Conservation (phyloP, 92 coral and sea anemone species). For the Zoanthus sociatus region DNA sequence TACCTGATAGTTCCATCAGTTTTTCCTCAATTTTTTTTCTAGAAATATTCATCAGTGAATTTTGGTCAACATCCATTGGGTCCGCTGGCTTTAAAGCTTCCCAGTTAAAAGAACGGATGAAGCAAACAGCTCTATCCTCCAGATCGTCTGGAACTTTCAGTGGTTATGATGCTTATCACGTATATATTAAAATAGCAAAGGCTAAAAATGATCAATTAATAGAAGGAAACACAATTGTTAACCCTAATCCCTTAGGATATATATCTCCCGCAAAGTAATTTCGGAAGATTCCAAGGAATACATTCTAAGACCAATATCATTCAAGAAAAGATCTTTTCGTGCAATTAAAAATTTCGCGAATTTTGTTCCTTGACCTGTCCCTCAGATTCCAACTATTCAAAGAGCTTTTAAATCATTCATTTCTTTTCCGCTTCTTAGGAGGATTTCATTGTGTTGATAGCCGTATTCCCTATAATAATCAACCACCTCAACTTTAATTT, state of each 20-base stretch:
- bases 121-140: slow-evolving; percentile 35
- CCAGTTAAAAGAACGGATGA: slow-evolving; percentile 26
- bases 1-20: background rate
- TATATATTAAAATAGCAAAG: slow-evolving; percentile 23
- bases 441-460: too few relatives aligned
- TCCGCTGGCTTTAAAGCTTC: background rate
- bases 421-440: too few relatives aligned
- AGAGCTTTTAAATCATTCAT: too few relatives aligned
- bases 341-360: too few relatives aligned
- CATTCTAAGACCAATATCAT: slow-evolving; percentile 40
- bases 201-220: slow-evolving; percentile 49
- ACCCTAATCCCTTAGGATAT: slow-evolving; percentile 27
- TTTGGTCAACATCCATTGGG: slow-evolving; percentile 1
- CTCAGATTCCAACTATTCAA: too few relatives aligned
- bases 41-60: background rate
- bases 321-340: too few relatives aligned
- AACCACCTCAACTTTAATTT: too few relatives aligned
- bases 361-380: too few relatives aligned
- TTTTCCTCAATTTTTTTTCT: too few relatives aligned
- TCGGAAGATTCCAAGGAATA: slow-evolving; percentile 22
- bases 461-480: too few relatives aligned
- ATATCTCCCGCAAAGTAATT: slow-evolving; percentile 49
- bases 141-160: slow-evolving; percentile 53
- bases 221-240: slow-evolving; percentile 53
- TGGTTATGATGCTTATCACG: slow-evolving; percentile 38